Conservation (phyloP, 2,888 invertebrate species). For the Caprella mutica region DNA sequence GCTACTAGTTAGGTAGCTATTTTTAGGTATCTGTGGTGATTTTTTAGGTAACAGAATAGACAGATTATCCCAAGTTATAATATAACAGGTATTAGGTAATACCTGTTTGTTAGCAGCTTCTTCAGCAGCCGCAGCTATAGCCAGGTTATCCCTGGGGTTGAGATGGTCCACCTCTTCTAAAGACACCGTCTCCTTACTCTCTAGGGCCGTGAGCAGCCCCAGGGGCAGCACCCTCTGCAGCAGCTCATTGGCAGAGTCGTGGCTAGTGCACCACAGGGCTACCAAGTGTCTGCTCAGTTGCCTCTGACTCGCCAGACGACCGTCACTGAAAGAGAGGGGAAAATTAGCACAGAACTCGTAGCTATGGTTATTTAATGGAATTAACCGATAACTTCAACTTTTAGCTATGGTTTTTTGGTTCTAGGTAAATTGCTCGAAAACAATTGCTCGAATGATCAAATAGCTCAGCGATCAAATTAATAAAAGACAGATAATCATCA, state of each 20-base stretch:
- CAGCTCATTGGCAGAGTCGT: conserved; percentile 76
- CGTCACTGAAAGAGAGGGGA: background rate
- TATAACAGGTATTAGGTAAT: no score
- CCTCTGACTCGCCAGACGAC: conserved; percentile 64
- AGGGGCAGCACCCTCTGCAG: conserved; percentile 82
- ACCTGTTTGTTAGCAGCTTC: conserved; percentile 21
- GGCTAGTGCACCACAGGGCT: conserved; percentile 90
- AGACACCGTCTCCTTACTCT: conserved; percentile 73
- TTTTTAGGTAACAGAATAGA: no score
- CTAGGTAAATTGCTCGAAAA: no score
- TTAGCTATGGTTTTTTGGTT: no score
- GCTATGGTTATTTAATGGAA: background rate
- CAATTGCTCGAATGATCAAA: no score
- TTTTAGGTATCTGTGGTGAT: background rate
- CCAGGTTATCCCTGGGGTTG: conserved; percentile 71
- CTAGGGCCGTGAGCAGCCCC: conserved; percentile 77
- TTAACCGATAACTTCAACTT: no score
- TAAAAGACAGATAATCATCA: no score
- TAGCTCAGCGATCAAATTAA: no score
- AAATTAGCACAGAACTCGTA: background rate
- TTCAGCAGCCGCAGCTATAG: conserved; percentile 58
- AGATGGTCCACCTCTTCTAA: conserved; percentile 44
- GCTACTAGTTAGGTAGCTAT: no score
- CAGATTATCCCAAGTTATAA: background rate
- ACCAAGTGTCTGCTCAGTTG: conserved; percentile 90